Percentiles rank a stretch among this genome's conserved stretches.
Evolutionary conservation across 2,888 invertebrate genomes (phyloP).

Genomic region (Cinara cedri): DNA sequence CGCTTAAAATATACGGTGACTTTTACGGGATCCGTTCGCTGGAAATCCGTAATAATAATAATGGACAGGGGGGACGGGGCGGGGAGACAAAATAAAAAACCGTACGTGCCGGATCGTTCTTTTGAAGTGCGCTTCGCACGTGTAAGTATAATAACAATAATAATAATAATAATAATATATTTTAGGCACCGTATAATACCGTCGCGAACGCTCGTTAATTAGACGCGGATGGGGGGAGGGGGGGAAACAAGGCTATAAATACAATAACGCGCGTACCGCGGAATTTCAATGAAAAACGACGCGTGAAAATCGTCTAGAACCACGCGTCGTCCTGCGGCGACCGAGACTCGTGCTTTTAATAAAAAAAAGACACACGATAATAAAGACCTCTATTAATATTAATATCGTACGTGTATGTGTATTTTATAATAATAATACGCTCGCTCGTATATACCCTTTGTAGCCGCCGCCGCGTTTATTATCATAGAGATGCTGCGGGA

Average conservation of each 20-base stretch:
- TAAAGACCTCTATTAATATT: background rate
- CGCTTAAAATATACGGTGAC: too few species aligned
- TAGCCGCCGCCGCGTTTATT: background rate
- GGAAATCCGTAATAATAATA: constrained; percentile 11
- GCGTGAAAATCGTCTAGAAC: constrained; percentile 20
- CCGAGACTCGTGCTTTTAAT: background rate
- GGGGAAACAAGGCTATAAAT: too few species aligned
- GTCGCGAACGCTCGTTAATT: too few species aligned
- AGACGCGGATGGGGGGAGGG: too few species aligned
- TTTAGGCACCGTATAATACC: too few species aligned
- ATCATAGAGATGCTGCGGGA: background rate
- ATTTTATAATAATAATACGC: background rate
- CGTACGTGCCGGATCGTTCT: constrained; percentile 20
- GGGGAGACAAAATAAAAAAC: too few species aligned
- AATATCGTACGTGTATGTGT: too few species aligned
- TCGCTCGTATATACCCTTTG: background rate
- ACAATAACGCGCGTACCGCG: too few species aligned
- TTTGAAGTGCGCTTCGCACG: constrained; percentile 41
- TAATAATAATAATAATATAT: too few species aligned
- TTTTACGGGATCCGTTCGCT: background rate
- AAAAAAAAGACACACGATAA: too few species aligned
- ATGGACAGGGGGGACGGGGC: too few species aligned
- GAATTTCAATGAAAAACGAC: background rate
- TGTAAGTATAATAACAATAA: too few species aligned
- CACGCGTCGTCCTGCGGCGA: background rate